These are phyloP conservation scores for Tetragonula clypearis DNA, from an alignment of 1,140 invertebrate species.

Conservation along the genomic window DNA sequence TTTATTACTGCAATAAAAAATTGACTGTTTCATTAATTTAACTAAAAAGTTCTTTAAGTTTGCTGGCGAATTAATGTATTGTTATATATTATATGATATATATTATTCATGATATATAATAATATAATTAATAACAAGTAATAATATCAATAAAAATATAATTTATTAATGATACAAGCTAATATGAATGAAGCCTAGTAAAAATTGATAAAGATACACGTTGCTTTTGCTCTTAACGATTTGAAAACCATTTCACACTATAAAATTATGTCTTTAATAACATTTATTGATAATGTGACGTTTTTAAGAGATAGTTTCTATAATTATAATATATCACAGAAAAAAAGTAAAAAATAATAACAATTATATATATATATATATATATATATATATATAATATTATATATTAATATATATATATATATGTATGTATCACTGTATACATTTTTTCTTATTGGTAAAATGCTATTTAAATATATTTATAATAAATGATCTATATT, in stretches of 20 bases:
- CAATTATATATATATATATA: too few species aligned
- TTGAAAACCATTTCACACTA: not conserved
- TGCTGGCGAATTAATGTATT: not conserved
- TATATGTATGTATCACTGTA: not conserved
- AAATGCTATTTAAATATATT: not conserved
- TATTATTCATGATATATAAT: not conserved
- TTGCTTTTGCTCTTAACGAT: not conserved
- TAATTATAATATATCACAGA: not conserved
- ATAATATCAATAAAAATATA: not conserved
- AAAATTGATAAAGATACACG: not conserved
- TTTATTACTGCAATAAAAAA: not conserved
- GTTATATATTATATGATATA: conserved; percentile 12
- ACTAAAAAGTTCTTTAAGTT: not conserved
- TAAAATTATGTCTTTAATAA: not conserved
- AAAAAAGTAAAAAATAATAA: not conserved
- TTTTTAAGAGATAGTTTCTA: not conserved
- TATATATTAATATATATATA: too few species aligned
- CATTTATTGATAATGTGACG: not conserved
- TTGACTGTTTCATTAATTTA: conserved; percentile 4
- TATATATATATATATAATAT: not conserved
- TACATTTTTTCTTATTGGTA: not conserved
- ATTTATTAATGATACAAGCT: conserved; percentile 1
- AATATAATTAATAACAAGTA: not conserved
- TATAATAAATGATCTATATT: not conserved
- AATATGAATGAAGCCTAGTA: not conserved